Conservation (phyloP, 2,888 invertebrate genomes). For the Rapana venosa region DNA sequence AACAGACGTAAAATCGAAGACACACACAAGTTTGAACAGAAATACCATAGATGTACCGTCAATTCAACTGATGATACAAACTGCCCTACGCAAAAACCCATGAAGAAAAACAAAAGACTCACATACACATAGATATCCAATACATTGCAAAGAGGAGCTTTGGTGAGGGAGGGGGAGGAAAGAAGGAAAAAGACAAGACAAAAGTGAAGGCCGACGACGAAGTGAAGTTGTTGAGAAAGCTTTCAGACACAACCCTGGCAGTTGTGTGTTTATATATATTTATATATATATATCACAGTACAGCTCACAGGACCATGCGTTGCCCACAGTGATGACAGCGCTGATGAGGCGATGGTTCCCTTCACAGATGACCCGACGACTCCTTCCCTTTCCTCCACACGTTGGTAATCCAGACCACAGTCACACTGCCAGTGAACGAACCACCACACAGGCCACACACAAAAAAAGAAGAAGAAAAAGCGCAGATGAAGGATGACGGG, state of each 20-base stretch:
- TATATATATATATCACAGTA: slow-evolving; percentile 19
- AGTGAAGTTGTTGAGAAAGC: neutral
- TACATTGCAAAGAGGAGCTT: neutral
- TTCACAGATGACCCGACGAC: too few species aligned
- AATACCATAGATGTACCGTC: too few species aligned
- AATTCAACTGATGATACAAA: too few species aligned
- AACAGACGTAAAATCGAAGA: too few species aligned
- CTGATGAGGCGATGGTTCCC: neutral
- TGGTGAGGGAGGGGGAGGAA: neutral
- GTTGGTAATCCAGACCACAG: neutral
- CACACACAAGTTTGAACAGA: slow-evolving; percentile 8
- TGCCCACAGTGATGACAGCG: neutral
- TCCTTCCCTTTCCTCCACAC: neutral
- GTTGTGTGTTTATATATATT: neutral
- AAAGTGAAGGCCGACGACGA: neutral
- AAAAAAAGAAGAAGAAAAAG: neutral
- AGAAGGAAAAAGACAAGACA: neutral
- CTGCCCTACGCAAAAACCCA: neutral
- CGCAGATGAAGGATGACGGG: slow-evolving; percentile 1
- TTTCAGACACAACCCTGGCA: slow-evolving; percentile 5
- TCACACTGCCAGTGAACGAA: too few species aligned
- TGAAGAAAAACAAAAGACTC: neutral
- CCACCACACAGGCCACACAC: neutral
- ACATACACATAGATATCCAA: neutral
- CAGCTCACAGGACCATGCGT: slow-evolving; percentile 19